Evolutionary conservation across 2,113 vertebrate genomes (phyloP), one percentile per base, ranked within the genome.

Genomic region (western clawed frog (Xenopus tropicalis)): DNA sequence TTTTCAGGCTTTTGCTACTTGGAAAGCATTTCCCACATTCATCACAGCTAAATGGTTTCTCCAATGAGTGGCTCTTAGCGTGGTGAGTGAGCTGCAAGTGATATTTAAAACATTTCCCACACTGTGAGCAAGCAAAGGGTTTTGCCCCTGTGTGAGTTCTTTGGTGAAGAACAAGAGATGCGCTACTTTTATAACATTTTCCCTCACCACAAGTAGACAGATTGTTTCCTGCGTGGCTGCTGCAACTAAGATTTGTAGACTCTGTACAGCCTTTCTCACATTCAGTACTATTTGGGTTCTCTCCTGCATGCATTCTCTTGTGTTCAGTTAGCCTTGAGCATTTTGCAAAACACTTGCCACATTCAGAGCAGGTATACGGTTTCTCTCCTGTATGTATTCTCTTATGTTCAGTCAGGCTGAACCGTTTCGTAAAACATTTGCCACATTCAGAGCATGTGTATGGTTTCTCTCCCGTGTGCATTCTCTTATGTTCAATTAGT

Each of bases 381-480:
- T 52, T 73, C 52, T 79, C 22, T 57, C 84, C 84, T 57, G 80
- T 86, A 19, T 86, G 85, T n/a, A 70, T 82, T 82, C 82, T 85
- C 44, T 80, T 74, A 77, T 86, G 85, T 9, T 77, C 78, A 66
- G 82, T 77, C 46, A 87, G 82, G 46, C 78, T 79, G 72, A 78
- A 78, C 63, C 80, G 82, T 74, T 85, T 80, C 69, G 78, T 82
- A 73, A 85, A 86, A 2, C 79, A 80, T 82, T 86, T 87, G 0
- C 68, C 78, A 72, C 85, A 87, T 22, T 85, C 84, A 46, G 71
- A 79, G 61, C 85, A 87, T 66, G 80, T 77, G 77, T 81, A 82
- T 52, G 80, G 64, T 62, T 82, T 85, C 72, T 85, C 82, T 20
- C 17, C 57, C 9, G 23, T 61, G 37, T 70, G 68, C 21, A 44